A percentile compares a stretch with the other conserved stretches of the same genome.
Conservation (phyloP, 2,797 vertebrate genomes). For the Aphelocoma californica region DNA sequence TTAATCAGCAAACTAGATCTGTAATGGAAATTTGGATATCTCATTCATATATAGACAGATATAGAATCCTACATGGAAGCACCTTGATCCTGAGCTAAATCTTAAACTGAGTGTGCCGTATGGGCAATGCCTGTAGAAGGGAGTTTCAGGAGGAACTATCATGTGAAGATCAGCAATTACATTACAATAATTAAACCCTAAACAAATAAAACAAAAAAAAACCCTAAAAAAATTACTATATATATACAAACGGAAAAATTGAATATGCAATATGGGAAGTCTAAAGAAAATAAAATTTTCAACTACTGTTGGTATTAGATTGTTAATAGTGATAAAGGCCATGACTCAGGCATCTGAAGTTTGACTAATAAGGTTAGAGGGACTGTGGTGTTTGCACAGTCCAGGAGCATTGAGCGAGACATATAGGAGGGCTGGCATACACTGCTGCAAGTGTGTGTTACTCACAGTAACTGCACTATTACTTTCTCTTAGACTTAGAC, state of each 20-base stretch:
- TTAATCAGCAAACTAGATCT: neutral
- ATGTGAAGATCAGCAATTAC: neutral
- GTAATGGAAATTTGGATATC: neutral
- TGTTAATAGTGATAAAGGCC: neutral
- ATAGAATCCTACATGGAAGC: neutral
- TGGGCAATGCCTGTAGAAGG: neutral
- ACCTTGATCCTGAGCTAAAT: neutral
- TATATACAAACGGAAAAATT: neutral
- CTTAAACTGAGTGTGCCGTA: neutral
- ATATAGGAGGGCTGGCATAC: neutral
- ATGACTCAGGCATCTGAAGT: neutral
- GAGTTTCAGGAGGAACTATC: neutral
- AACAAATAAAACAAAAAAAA: neutral
- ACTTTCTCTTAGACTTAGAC: neutral
- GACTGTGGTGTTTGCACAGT: neutral
- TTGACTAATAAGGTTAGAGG: neutral
- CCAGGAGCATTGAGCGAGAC: neutral
- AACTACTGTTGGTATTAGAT: neutral
- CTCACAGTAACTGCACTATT: neutral
- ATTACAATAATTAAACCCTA: neutral
- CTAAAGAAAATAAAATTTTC: neutral
- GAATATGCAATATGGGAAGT: neutral
- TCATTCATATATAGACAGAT: neutral
- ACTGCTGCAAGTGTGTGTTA: neutral
- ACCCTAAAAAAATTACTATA: too few relatives aligned